A percentile compares a stretch with the other conserved stretches of the same genome.
phyloP scores from a whole-genome alignment of 2,888 invertebrate genomes.

The Terebella lapidaria region DNA sequence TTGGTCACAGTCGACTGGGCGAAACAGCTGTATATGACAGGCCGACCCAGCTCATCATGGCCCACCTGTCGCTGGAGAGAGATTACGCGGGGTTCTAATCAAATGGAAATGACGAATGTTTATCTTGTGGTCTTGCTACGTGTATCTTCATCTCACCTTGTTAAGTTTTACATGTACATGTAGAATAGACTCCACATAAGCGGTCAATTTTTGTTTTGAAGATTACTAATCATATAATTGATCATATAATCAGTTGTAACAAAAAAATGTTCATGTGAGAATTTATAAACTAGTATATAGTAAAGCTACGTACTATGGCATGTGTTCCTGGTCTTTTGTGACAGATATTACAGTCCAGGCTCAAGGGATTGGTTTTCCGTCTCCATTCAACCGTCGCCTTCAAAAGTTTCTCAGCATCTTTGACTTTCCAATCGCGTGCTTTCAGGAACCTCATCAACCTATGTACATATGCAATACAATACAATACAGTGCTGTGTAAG shows the following conservation, averaged over 20 bases:
- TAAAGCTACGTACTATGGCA: too few species aligned
- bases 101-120: neutral
- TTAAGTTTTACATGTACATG: too few species aligned
- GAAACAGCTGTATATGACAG: conserved; percentile 48
- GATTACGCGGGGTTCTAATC: too few species aligned
- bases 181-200: too few species aligned
- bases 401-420: conserved; percentile 39
- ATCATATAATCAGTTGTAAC: too few species aligned
- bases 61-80: conserved; percentile 47
- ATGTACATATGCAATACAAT: conserved; percentile 1
- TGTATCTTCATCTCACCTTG: too few species aligned
- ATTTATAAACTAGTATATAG: too few species aligned
- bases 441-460: conserved; percentile 42
- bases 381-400: conserved; percentile 43
- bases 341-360: conserved; percentile 43
- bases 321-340: conserved; percentile 43
- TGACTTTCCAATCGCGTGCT: conserved; percentile 44
- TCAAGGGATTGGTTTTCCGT: conserved; percentile 33
- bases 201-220: too few species aligned
- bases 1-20: conserved; percentile 37
- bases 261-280: too few species aligned
- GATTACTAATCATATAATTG: too few species aligned
- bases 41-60: conserved; percentile 41
- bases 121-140: too few species aligned
- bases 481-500: neutral